Conservation (phyloP, 2,797 vertebrate genomes). For the Salarias fasciatus region DNA sequence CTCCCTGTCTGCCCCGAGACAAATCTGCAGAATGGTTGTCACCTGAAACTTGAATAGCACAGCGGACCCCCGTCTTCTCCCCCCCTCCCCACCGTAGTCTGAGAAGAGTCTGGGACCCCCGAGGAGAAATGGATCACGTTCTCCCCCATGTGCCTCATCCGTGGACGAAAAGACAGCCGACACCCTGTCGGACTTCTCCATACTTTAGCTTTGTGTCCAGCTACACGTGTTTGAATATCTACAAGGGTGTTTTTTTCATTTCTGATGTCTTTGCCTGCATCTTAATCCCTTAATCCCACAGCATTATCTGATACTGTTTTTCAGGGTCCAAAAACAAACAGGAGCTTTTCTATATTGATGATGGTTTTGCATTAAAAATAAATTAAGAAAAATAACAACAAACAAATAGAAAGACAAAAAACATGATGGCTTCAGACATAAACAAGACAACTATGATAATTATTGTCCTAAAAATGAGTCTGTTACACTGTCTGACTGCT, state of each 20-base stretch:
- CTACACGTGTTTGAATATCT: conserved; percentile 11
- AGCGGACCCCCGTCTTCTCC: conserved; percentile 20
- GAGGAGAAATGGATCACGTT: conserved; percentile 65
- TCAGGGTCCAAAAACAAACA: not conserved
- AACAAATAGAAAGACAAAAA: too few species aligned
- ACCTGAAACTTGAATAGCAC: conserved; percentile 62
- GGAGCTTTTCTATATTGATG: too few species aligned
- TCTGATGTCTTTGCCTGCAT: conserved; percentile 9
- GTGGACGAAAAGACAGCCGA: conserved; percentile 39
- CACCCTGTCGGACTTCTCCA: conserved; percentile 40
- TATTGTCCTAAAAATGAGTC: conserved; percentile 4
- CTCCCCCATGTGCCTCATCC: conserved; percentile 34
- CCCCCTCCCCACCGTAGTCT: conserved; percentile 23
- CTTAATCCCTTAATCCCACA: conserved; percentile 34
- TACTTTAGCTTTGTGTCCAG: conserved; percentile 12
- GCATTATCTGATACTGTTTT: conserved; percentile 8
- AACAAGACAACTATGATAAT: not conserved
- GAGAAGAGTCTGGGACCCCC: conserved; percentile 50
- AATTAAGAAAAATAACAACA: too few species aligned
- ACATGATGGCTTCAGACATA: not conserved
- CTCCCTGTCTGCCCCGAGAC: conserved; percentile 59
- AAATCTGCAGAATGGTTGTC: conserved; percentile 63
- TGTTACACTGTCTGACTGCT: not conserved
- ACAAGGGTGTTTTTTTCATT: conserved; percentile 20
- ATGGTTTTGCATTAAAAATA: too few species aligned